phyloP scores from a whole-genome alignment of 2,888 invertebrate species.

The Caenorhabditis doughertyi region DNA sequence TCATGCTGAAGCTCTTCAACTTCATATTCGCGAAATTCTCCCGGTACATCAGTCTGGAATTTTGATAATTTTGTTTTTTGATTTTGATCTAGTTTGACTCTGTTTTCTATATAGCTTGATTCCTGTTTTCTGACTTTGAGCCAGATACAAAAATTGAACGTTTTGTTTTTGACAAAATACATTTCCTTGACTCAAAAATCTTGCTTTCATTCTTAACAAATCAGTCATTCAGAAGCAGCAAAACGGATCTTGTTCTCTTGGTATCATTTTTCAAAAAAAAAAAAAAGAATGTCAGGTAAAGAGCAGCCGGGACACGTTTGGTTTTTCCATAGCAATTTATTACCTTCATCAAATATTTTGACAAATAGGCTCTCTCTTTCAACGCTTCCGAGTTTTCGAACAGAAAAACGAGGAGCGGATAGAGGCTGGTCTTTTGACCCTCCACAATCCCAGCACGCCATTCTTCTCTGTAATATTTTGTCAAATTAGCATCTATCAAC shows the following conservation, averaged over 20 bases:
- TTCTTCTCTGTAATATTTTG: conserved; percentile 84
- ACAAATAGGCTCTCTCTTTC: conserved; percentile 90
- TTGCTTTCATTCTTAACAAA: neutral
- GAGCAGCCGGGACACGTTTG: neutral
- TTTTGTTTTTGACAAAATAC: too few relatives aligned
- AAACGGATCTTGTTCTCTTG: conserved; percentile 22
- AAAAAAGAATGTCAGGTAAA: neutral
- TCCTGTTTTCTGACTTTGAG: neutral
- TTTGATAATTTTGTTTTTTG: too few relatives aligned
- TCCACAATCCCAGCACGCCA: conserved; percentile 87
- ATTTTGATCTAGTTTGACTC: too few relatives aligned
- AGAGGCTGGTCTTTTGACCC: conserved; percentile 89
- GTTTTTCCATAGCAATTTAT: conserved; percentile 33
- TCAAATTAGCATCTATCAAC: conserved; percentile 35
- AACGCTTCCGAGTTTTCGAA: conserved; percentile 88
- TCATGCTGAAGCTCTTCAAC: conserved; percentile 87
- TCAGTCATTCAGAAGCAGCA: conserved; percentile 24
- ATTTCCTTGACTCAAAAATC: too few relatives aligned
- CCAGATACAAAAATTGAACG: too few relatives aligned
- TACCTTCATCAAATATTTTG: conserved; percentile 85
- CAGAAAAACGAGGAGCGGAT: conserved; percentile 90
- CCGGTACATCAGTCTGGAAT: conserved; percentile 69
- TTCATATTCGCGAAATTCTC: conserved; percentile 87
- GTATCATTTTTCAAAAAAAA: conserved; percentile 51
- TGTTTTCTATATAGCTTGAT: conserved; percentile 3